Conservation (phyloP, 2,888 invertebrate genomes). For the Ethmia dodecea region DNA sequence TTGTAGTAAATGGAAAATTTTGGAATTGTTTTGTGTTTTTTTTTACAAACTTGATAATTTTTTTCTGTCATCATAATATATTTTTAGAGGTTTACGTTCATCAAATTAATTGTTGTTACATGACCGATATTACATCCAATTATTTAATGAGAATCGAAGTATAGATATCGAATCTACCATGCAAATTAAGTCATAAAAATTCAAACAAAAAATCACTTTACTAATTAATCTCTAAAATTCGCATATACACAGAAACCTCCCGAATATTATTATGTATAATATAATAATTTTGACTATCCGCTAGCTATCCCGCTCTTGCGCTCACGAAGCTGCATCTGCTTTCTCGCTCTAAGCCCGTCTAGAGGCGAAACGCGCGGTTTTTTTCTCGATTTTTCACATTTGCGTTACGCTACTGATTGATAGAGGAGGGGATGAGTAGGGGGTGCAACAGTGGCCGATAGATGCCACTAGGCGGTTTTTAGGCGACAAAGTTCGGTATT, state of each 20-base stretch:
- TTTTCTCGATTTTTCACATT: constrained; percentile 50
- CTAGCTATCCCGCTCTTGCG: constrained; percentile 26
- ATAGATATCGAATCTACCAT: too few species aligned
- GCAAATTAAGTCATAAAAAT: too few species aligned
- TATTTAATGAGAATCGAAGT: too few species aligned
- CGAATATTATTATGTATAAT: constrained; percentile 64
- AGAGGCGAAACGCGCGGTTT: constrained; percentile 35
- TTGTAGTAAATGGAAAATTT: constrained; percentile 35
- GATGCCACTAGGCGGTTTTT: constrained; percentile 19
- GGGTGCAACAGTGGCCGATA: constrained; percentile 13
- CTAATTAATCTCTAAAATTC: constrained; percentile 22
- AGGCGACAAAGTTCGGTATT: constrained; percentile 4
- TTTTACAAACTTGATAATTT: neutral
- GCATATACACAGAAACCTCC: constrained; percentile 36
- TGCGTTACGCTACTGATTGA: constrained; percentile 50
- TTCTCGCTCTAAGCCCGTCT: constrained; percentile 37
- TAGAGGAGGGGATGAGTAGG: constrained; percentile 20
- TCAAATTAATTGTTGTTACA: too few species aligned
- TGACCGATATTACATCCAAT: too few species aligned
- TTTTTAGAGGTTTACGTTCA: too few species aligned
- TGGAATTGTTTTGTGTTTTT: constrained; percentile 22
- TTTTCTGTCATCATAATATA: too few species aligned
- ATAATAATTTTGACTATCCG: constrained; percentile 63
- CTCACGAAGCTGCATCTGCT: constrained; percentile 17
- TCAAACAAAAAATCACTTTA: neutral